Percentiles rank a stretch among this genome's conserved stretches.
phyloP scores from a whole-genome alignment of 2,113 vertebrate genomes.

The Calidris pugnax region DNA sequence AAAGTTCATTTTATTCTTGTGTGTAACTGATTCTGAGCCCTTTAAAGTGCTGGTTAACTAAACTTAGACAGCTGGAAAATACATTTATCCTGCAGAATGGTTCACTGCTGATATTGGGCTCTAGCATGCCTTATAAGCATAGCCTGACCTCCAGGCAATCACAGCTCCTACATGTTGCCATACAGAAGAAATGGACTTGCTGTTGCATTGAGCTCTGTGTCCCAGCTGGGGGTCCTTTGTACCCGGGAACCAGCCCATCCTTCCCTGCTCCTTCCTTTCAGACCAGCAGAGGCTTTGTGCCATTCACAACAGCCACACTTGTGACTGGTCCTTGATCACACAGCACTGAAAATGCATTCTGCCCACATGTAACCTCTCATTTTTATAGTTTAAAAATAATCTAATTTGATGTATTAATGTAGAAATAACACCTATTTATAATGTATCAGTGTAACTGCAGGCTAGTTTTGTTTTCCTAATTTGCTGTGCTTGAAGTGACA shows the following conservation, averaged over 20 bases:
- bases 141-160: not conserved
- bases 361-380: not conserved
- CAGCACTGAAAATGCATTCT: not conserved
- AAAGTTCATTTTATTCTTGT: slow-evolving; percentile 62
- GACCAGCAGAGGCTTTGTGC: not conserved
- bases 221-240: not conserved
- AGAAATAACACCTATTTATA: slow-evolving; percentile 46
- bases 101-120: not conserved
- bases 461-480: slow-evolving; percentile 60
- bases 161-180: not conserved
- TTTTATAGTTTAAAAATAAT: not conserved
- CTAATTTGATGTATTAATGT: slow-evolving; percentile 21
- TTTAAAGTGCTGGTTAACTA: slow-evolving; percentile 61
- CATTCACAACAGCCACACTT: not conserved
- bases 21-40: slow-evolving; percentile 31
- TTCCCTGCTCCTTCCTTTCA: not conserved
- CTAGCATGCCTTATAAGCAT: not conserved
- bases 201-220: not conserved
- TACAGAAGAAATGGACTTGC: not conserved
- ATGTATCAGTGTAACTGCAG: slow-evolving; percentile 53
- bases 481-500: slow-evolving; percentile 48
- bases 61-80: slow-evolving; percentile 55
- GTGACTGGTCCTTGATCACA: not conserved
- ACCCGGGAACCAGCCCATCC: not conserved
- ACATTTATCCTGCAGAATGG: slow-evolving; percentile 37